Percentiles rank a stretch among this genome's conserved stretches.
Evolutionary conservation across 1,140 invertebrate genomes (phyloP).

Genomic region (Rhyacophila brunnea): DNA sequence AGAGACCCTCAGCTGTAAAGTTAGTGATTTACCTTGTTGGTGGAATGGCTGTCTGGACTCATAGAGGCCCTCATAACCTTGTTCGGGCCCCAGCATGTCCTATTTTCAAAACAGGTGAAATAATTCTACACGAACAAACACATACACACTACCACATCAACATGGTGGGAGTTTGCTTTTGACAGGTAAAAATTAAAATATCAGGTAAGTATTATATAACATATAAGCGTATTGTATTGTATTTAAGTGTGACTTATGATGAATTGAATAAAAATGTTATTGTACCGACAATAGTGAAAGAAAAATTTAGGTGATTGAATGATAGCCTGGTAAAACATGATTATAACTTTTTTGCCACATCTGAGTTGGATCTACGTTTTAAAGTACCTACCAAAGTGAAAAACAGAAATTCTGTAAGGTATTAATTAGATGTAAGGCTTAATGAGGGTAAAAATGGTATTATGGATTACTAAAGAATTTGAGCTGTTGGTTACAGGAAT

Average conservation of each 20-base stretch:
- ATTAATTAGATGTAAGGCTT: too few species aligned
- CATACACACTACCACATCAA: slow-evolving; percentile 10
- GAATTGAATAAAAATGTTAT: too few species aligned
- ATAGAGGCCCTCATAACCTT: slow-evolving; percentile 90
- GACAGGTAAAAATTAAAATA: slow-evolving; percentile 12
- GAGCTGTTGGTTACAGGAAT: too few species aligned
- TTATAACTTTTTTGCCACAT: too few species aligned
- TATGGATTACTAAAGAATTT: too few species aligned
- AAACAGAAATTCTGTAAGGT: too few species aligned
- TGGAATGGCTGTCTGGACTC: slow-evolving; percentile 70
- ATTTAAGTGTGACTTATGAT: slow-evolving; percentile 23
- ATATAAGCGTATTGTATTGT: background rate
- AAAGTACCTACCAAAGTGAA: too few species aligned
- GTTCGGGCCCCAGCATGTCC: slow-evolving; percentile 91
- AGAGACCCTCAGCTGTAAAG: slow-evolving; percentile 12
- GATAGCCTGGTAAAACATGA: too few species aligned
- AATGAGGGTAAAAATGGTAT: too few species aligned
- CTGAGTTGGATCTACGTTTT: too few species aligned
- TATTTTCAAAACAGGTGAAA: slow-evolving; percentile 60
- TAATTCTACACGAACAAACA: slow-evolving; percentile 52
- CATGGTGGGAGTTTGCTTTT: background rate
- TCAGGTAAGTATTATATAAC: slow-evolving; percentile 1
- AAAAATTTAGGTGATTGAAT: too few species aligned
- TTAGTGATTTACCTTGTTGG: slow-evolving; percentile 71
- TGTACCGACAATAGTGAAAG: too few species aligned